Evolutionary conservation across 2,888 invertebrate species (phyloP).

Genomic region (Zonitis immaculata): DNA sequence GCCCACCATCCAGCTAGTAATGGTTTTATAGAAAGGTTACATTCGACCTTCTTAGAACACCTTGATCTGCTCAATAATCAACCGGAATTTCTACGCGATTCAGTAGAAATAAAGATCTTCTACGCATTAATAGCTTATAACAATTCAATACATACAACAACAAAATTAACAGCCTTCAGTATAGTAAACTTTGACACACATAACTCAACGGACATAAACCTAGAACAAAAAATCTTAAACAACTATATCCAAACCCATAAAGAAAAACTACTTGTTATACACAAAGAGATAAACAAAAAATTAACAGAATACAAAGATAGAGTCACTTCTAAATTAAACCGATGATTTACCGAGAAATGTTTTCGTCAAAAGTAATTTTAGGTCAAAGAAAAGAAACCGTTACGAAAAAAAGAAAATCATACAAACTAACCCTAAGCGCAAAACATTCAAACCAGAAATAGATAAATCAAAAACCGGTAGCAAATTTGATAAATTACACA

Average conservation of each 20-base stretch:
- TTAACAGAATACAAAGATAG: neutral
- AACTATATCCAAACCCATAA: neutral
- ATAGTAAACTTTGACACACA: neutral
- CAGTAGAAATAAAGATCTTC: too few relatives aligned
- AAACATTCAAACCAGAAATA: neutral
- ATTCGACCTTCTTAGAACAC: constrained; percentile 9
- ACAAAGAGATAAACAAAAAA: neutral
- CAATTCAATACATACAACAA: too few relatives aligned
- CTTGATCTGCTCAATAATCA: too few relatives aligned
- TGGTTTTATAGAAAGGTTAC: constrained; percentile 4
- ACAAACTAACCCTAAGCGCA: neutral
- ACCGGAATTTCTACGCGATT: too few relatives aligned
- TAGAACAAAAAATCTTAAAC: neutral
- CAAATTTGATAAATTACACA: neutral
- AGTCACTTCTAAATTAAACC: neutral
- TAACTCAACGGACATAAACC: neutral
- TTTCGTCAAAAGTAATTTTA: neutral
- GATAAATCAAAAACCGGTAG: neutral
- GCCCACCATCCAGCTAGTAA: constrained; percentile 6
- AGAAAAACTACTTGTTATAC: neutral
- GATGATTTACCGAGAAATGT: neutral
- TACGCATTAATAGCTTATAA: too few relatives aligned
- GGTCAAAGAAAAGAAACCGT: neutral
- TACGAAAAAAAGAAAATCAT: neutral
- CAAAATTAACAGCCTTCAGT: constrained; percentile 1